Evolutionary conservation across 2,113 vertebrate genomes (phyloP).

Genomic region (Dicentrarchus labrax): DNA sequence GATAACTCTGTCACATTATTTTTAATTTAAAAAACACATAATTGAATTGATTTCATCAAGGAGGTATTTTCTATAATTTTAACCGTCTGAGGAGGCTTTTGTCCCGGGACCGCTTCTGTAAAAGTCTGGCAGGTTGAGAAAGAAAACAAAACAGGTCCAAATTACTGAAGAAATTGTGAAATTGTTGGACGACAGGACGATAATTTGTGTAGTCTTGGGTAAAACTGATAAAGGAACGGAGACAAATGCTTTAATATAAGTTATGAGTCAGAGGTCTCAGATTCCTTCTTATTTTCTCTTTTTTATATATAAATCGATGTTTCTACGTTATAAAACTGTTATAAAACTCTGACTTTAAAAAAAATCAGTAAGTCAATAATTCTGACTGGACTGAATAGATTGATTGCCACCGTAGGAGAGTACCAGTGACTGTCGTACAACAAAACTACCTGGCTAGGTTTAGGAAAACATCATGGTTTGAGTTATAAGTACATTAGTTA

Average conservation of each 20-base stretch:
- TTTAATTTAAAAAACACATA: not conserved
- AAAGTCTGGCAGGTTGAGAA: not conserved
- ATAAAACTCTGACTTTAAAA: too few species aligned
- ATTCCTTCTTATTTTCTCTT: not conserved
- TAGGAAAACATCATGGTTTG: too few species aligned
- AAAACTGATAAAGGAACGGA: not conserved
- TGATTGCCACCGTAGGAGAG: too few species aligned
- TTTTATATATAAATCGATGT: not conserved
- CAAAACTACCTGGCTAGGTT: too few species aligned
- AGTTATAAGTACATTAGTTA: too few species aligned
- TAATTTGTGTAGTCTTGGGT: not conserved
- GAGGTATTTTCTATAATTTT: not conserved
- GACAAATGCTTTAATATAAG: not conserved
- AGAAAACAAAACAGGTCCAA: not conserved
- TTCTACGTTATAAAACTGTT: too few species aligned
- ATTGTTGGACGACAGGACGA: not conserved
- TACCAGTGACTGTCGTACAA: too few species aligned
- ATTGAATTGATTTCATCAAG: not conserved
- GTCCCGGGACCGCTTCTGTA: not conserved
- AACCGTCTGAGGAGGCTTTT: not conserved
- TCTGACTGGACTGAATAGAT: too few species aligned
- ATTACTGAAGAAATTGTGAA: not conserved
- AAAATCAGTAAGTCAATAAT: too few species aligned
- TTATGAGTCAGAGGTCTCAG: not conserved
- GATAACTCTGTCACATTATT: not conserved